Base-by-base conservation (phyloP, 1,140 invertebrate species). In the Acromyrmex echinatior region DNA sequence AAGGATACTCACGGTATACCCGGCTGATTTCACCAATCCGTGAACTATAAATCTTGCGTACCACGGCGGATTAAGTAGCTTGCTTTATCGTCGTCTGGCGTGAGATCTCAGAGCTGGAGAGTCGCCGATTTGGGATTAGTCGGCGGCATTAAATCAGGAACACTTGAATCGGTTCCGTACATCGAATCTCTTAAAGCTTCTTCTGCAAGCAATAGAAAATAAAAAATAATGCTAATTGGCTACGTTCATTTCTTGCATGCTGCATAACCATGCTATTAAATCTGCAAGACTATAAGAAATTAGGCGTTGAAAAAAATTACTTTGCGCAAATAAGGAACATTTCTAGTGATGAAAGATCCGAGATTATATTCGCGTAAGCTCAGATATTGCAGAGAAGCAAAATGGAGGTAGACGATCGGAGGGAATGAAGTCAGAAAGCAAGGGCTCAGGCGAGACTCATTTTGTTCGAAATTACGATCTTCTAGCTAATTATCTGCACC, bases 61-160 rank as follows among this genome's bases (percentile, higher is more conserved):
- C 81, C 90, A 81, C 35, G 81, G 18, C 89, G 90, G 90, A 90
- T 91, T 91, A 91, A 91, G 89, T 91, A 88, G 86, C 87, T 87
- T 91, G 90, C 90, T 91, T 91, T 91, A 91, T 91, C 90, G 87
- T 78, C 86, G 90, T 74, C 77, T 78, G 28, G 70, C 65, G 78
- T 81, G 81, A 86, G 87, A 90, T 90, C 89, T 82, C 73, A 51
- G 53, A 53, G 66, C 81, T 84, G 85, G 89, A 85, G 89, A 90
- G 88, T 90, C 86, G 70, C 82, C 81, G 86, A 90, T 90, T 91
- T 78, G 51, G 89, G 89, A 91, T 91, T 91, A 91, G 89, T 63
- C 25, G 35, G 16, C 10, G 63, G 86, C 87, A 90, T 91, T 90
- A 91, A 90, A 90, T 90, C 88, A 90, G 74, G 78, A 87, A 87